These are phyloP conservation scores for Clarias macrocephalus DNA, from an alignment of 2,113 vertebrate species.

Conservation along the genomic window DNA sequence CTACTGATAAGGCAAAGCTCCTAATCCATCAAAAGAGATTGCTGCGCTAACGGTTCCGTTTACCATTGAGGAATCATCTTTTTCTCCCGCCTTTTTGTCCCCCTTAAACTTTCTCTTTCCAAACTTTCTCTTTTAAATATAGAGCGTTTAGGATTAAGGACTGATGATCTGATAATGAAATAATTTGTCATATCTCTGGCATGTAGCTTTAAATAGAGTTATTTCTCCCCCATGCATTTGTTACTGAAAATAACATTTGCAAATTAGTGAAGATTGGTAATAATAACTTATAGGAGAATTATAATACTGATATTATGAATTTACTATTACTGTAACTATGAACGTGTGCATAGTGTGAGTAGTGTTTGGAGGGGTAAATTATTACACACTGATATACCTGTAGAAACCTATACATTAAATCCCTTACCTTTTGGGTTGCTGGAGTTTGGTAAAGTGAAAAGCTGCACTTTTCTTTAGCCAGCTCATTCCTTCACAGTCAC, in stretches of 20 bases:
- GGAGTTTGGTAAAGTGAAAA: neutral
- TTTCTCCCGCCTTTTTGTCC: slow-evolving; percentile 1
- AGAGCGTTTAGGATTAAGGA: slow-evolving; percentile 38
- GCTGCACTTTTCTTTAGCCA: neutral
- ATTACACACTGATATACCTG: neutral
- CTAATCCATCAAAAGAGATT: slow-evolving; percentile 68
- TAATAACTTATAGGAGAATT: neutral
- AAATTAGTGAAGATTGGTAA: neutral
- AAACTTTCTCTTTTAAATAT: slow-evolving; percentile 45
- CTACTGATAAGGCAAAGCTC: slow-evolving; percentile 70
- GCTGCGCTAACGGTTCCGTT: slow-evolving; percentile 61
- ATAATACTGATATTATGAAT: neutral
- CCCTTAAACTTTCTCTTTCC: slow-evolving; percentile 50
- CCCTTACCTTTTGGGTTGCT: neutral
- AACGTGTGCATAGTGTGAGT: neutral
- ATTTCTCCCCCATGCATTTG: neutral
- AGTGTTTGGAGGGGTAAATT: neutral
- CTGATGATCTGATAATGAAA: slow-evolving; percentile 32
- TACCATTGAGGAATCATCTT: slow-evolving; percentile 61
- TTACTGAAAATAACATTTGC: neutral
- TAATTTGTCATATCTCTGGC: slow-evolving; percentile 23
- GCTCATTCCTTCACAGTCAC: neutral
- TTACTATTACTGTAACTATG: neutral
- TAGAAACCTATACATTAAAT: neutral
- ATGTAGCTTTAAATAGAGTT: neutral